Conservation (phyloP, 92 coral and sea anemone species). For the Umimayanthus kanabou region DNA sequence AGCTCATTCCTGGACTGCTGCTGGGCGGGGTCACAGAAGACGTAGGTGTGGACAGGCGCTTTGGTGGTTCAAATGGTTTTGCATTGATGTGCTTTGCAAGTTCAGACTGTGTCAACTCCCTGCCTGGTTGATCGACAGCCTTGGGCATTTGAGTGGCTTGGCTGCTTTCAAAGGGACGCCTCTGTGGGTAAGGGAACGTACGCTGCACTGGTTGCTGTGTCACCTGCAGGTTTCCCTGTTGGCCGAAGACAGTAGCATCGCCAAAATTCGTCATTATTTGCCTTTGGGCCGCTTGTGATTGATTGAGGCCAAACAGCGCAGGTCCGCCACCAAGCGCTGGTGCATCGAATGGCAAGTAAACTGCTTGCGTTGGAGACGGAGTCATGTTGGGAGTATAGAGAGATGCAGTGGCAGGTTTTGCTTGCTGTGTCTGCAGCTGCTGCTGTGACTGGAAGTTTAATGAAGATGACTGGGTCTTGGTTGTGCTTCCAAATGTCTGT, state of each 20-base stretch:
- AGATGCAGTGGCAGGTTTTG: slow-evolving; percentile 67
- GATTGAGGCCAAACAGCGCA: slow-evolving; percentile 63
- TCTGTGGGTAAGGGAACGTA: slow-evolving; percentile 70
- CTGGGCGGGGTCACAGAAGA: slow-evolving; percentile 59
- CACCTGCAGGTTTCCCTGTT: slow-evolving; percentile 62
- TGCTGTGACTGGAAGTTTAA: slow-evolving; percentile 76
- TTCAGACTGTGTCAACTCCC: slow-evolving; percentile 79
- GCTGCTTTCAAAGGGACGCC: slow-evolving; percentile 61
- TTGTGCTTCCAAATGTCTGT: slow-evolving; percentile 71
- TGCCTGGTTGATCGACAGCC: slow-evolving; percentile 55
- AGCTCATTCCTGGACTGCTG: slow-evolving; percentile 54
- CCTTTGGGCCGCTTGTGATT: slow-evolving; percentile 74
- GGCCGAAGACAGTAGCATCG: slow-evolving; percentile 52
- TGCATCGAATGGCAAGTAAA: slow-evolving; percentile 87
- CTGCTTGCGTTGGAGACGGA: slow-evolving; percentile 69
- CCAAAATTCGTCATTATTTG: slow-evolving; percentile 64
- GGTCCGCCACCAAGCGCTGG: slow-evolving; percentile 68
- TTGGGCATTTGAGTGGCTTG: slow-evolving; percentile 64
- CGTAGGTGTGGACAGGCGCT: slow-evolving; percentile 76
- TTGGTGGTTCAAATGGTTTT: slow-evolving; percentile 98
- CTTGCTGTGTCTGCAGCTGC: slow-evolving; percentile 74
- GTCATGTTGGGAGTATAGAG: slow-evolving; percentile 68
- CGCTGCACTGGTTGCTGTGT: slow-evolving; percentile 62
- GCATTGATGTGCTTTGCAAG: slow-evolving; percentile 95
- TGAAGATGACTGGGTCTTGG: slow-evolving; percentile 81